Base-by-base conservation (phyloP, 2,888 invertebrate genomes). In the Ormyrus pomaceus region DNA sequence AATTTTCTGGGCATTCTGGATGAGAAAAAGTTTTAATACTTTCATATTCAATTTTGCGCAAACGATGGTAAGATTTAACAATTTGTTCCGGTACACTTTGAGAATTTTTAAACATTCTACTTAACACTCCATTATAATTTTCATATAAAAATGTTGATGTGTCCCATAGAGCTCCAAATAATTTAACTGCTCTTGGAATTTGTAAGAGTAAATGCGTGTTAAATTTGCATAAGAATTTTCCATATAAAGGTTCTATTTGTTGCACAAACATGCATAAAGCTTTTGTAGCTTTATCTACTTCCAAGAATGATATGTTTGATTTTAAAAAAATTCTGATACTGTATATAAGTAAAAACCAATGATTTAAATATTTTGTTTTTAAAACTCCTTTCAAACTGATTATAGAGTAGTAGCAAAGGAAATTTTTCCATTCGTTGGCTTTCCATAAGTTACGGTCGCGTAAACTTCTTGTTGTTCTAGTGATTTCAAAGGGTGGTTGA, bases 341-440 rank as follows among this genome's bases (percentile, higher is more conserved):
- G 34, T 53, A 71, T 0, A 77, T 77, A 1, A 75, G 45, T 10
- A 58, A 56, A 58, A 56, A 69, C 45, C 46, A 69, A 7, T 69
- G 69, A 10, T 69, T 56, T 0, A 51, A 56, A 48, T 77, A 68
- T 7, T 9, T 55, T 45, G 13, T 1, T n/a, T 48, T 68, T 4
- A 77, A 48, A 53, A 58, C 45, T 11, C 11, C 10, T 62, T 62
- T 61, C 6, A 77, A 64, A 34, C 77, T 72, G 48, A 55, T 2
- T 56, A 77, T 7, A 11, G 77, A 77, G 46, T 68, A 72, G n/a
- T 77, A 80, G 3, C 61, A 48, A 2, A 72, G 51, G 10, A 80
- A 80, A 46, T 71, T 77, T 61, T 77, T 80, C 46, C 50, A 80
- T 59, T 80, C 72, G 5, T 50, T 56, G 13, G 73, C 77, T 73